Evolutionary conservation across 2,113 vertebrate genomes (phyloP), one percentile per base, ranked within the genome.

Genomic region (Heterotilapia buettikoferi): DNA sequence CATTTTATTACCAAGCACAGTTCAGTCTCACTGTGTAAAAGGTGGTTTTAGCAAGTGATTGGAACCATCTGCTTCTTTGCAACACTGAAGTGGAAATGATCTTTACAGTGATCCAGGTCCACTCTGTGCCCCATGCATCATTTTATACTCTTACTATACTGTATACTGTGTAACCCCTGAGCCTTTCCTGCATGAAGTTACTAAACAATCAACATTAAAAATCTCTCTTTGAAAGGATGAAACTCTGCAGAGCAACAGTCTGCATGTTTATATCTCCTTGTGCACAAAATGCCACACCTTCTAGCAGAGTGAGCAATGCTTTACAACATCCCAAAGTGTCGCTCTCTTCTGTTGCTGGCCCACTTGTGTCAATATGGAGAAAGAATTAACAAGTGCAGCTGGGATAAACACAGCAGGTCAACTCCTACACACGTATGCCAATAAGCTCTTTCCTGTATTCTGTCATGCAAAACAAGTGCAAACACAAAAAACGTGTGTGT

Each of bases 371-470:
- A 89, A 52, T 83, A 84, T 84, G 86, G 83, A 80, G 61, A 87
- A 82, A 63, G 43, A 78, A 84, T 94, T 93, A 94, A 95, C 86
- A 91, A 93, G 85, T 89, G 84, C 91, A 94, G 92, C 92, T 95
- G 93, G 85, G 83, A 84, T 33, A 91, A 93, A 88, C 87, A 43
- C 85, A 90, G 84, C 85, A 52, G 33, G 82, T 84, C 68, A 82
- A 84, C 89, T 91, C 86, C 90, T 91, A 63, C 89, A 87, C 78
- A 90, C 50, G 43, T 38, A 43, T 81, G 90, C 79, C 76, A 87
- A 85, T 84, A 84, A 89, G 82, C 59, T 80, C 40, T 76, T 82
- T 83, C 82, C 36, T 87, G 82, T 53, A 84, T 16, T 88, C 57
- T 26, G 43, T 76, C 80, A 85, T 80, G 19, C 73, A 88, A 61